Evolutionary conservation across 2,113 vertebrate species (phyloP).

Genomic region (Phyllopteryx taeniolatus): DNA sequence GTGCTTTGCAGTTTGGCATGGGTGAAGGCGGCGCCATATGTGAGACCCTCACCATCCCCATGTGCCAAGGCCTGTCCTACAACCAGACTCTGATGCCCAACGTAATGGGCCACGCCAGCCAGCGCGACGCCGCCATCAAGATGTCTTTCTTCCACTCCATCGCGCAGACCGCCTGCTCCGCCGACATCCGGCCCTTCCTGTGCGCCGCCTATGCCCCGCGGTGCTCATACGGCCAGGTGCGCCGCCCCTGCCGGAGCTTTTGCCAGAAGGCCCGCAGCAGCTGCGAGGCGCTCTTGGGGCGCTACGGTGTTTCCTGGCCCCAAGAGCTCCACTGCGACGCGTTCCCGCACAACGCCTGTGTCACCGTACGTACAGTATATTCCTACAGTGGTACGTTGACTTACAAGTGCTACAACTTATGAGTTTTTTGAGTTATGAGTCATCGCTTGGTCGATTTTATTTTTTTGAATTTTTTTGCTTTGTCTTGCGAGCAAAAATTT

Average conservation of each 20-base stretch:
- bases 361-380: conserved; percentile 38
- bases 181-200: conserved; percentile 53
- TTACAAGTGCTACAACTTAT: no score
- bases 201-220: conserved; percentile 59
- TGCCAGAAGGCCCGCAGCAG: conserved; percentile 45
- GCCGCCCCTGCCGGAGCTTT: conserved; percentile 57
- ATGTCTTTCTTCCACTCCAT: conserved; percentile 63
- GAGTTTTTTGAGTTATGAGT: neutral
- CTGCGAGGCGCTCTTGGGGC: conserved; percentile 45
- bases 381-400: neutral
- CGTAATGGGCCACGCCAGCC: conserved; percentile 55
- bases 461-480: no score
- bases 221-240: conserved; percentile 43
- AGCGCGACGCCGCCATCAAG: conserved; percentile 45
- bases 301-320: conserved; percentile 54
- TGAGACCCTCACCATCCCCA: conserved; percentile 58
- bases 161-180: conserved; percentile 28
- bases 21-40: conserved; percentile 45
- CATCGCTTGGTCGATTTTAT: no score
- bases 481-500: no score
- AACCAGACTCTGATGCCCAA: conserved; percentile 58
- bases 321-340: conserved; percentile 43
- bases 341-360: conserved; percentile 61
- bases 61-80: conserved; percentile 61
- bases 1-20: conserved; percentile 44